Evolutionary conservation across 2,888 invertebrate species (phyloP), one percentile per base, ranked within the genome.

Genomic region (Coelinius sp.): DNA sequence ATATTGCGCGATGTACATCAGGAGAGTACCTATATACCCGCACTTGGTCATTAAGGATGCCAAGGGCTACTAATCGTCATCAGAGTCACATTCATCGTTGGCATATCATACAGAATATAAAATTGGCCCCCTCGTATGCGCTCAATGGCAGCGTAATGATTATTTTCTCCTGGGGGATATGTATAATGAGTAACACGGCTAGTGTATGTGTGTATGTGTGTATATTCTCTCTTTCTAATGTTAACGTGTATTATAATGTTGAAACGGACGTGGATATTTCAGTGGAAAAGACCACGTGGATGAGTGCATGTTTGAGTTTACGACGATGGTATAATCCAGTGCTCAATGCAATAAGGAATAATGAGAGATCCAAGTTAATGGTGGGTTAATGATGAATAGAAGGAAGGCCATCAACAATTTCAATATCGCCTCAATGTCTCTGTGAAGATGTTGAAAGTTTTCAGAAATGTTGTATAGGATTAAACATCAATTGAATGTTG

Each of bases 331-430:
- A 73, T 74, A 75, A 76, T 74, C 69, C 68, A 35, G 52, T 73
- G 70, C 73, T 69, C 70, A 77, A 62, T 68, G 67, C 71, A 73
- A 73, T 76, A 73, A 79, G 80, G 80, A 80, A 81, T 82, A 82
- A 85, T 85, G 82, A 85, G 82, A 82, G 81, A 85, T 85, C 81
- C 83, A 80, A 82, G 82, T 84, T 84, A 84, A 83, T 82, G 79
- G 83, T 79, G 77, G 73, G 77, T 79, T 83, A 84, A 84, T 82
- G 82, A 84, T 81, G 76, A 78, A 81, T 81, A 80, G 76, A 76
- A 75, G 81, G 76, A 76, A 75, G 79, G 77, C 75, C 79, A 79
- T 80, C 78, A 78, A 78, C 75, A 78, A 81, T 77, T 75, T 74
- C 73, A 75, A 73, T 67, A 69, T 52, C 49, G 24, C 17, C 20